Percentiles rank a stretch among this genome's conserved stretches.
Conservation (phyloP, 2,888 invertebrate genomes). For the Linyphia triangularis region DNA sequence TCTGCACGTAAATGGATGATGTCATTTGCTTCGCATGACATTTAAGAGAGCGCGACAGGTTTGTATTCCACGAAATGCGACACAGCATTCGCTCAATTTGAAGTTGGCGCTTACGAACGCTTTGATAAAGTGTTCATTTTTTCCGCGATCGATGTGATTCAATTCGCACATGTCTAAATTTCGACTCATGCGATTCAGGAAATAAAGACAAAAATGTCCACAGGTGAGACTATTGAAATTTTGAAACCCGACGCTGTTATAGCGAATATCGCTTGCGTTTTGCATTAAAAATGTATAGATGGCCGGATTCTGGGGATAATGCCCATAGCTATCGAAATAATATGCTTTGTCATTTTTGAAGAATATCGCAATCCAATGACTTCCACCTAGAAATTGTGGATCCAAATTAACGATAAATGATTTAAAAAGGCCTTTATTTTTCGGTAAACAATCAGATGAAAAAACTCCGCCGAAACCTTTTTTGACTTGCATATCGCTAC, state of each 20-base stretch:
- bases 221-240: not conserved
- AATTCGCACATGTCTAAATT: not conserved
- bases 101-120: not conserved
- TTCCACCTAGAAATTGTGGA: not conserved
- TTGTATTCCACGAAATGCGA: too few species aligned
- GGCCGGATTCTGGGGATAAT: not conserved
- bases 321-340: conserved; percentile 59
- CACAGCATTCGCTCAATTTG: not conserved
- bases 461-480: conserved; percentile 30
- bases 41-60: too few species aligned
- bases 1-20: too few species aligned
- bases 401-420: conserved; percentile 54
- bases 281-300: conserved; percentile 18
- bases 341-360: not conserved
- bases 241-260: not conserved
- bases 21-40: too few species aligned
- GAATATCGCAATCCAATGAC: conserved; percentile 40
- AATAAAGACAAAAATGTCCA: conserved; percentile 47
- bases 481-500: not conserved
- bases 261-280: not conserved
- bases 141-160: not conserved
- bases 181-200: not conserved
- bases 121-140: not conserved
- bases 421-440: not conserved
- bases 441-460: conserved; percentile 1